Conservation (phyloP, 2,113 vertebrate species). For the Nestor notabilis region DNA sequence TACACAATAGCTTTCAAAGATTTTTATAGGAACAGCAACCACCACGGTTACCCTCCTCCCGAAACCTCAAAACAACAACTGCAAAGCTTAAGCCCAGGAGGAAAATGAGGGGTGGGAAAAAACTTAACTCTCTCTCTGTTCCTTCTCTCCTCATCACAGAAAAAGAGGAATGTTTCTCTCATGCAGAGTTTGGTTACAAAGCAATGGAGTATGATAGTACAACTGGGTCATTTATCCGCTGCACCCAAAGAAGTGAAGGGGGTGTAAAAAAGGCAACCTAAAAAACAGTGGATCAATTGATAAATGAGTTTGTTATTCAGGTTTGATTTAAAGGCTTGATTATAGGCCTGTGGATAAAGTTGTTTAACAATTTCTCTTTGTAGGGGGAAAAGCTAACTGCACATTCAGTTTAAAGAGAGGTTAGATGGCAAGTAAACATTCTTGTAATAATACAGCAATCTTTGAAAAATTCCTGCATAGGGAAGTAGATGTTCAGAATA, state of each 20-base stretch:
- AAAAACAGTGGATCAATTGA: conserved; percentile 33
- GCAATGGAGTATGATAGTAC: neutral
- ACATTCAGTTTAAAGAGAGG: conserved; percentile 56
- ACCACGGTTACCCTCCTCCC: neutral
- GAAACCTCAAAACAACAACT: neutral
- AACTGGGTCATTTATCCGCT: conserved; percentile 39
- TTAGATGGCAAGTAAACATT: conserved; percentile 72
- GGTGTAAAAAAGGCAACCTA: neutral
- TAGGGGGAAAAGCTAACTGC: neutral
- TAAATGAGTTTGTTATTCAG: conserved; percentile 12
- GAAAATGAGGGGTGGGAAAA: neutral
- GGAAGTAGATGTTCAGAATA: conserved; percentile 51
- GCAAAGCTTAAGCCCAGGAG: neutral
- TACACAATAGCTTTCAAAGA: conserved; percentile 60
- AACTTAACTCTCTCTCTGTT: neutral
- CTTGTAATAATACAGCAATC: conserved; percentile 56
- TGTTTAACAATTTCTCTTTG: conserved; percentile 52
- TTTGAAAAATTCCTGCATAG: conserved; percentile 54
- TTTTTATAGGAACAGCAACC: conserved; percentile 1
- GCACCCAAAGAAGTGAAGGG: neutral
- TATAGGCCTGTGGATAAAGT: conserved; percentile 16
- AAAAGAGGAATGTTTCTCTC: neutral
- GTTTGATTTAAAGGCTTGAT: conserved; percentile 47
- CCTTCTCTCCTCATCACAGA: neutral
- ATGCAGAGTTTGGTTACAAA: conserved; percentile 31